These are phyloP conservation scores for Macrophya alboannulata DNA, from an alignment of 2,888 invertebrate species.

Conservation along the genomic window DNA sequence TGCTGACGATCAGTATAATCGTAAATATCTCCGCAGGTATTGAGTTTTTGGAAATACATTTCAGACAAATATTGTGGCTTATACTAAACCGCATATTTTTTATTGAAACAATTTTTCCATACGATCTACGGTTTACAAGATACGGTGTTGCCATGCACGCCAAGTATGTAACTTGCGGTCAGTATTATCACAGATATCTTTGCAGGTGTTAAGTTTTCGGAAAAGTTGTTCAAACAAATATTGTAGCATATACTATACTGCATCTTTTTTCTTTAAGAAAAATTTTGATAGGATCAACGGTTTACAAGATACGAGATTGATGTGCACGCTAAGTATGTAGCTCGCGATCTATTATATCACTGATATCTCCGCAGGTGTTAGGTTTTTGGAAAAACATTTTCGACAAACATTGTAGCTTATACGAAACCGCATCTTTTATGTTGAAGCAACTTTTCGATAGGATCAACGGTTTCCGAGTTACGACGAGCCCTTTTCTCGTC, in stretches of 20 bases:
- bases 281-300: background rate
- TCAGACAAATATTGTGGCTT: background rate
- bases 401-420: background rate
- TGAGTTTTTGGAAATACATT: background rate
- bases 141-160: background rate
- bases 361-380: background rate
- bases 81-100: background rate
- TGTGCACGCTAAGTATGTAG: background rate
- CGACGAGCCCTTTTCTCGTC: background rate
- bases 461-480: background rate
- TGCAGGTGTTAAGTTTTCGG: background rate
- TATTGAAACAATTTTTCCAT: background rate
- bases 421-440: background rate
- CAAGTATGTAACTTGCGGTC: too few species aligned
- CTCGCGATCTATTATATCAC: background rate
- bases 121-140: background rate
- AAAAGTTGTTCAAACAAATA: background rate
- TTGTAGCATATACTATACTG: background rate
- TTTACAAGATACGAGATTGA: background rate
- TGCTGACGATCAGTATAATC: background rate
- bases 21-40: background rate
- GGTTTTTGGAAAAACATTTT: background rate
- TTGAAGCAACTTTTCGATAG: background rate
- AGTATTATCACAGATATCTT: background rate
- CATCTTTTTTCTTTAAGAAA: background rate